A percentile compares a stretch with the other conserved stretches of the same genome.
Evolutionary conservation across 2,113 vertebrate genomes (phyloP).

Genomic region (Apodemus speciosus): DNA sequence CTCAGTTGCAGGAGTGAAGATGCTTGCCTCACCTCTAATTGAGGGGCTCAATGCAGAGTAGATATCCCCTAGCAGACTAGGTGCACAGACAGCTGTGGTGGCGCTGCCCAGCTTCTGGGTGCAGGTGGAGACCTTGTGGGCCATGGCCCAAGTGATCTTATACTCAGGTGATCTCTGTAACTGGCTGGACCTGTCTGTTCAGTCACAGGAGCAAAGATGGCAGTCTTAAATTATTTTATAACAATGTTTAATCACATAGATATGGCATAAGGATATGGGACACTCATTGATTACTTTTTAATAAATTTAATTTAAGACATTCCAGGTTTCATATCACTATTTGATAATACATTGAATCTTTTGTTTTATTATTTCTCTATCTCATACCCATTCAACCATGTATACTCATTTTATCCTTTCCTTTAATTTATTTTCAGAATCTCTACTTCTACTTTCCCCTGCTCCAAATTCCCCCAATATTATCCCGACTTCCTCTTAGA

Average conservation of each 20-base stretch:
- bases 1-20: too few relatives aligned
- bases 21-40: too few relatives aligned
- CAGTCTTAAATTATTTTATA: neutral
- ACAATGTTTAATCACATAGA: neutral
- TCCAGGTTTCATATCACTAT: neutral
- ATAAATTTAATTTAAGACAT: neutral
- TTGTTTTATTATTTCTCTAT: neutral
- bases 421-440: neutral
- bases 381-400: accelerated
- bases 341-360: neutral
- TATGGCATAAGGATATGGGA: neutral
- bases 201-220: too few relatives aligned
- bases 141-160: too few relatives aligned
- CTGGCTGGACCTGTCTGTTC: too few relatives aligned
- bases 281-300: constrained; percentile 8
- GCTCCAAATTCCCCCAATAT: neutral
- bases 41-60: too few relatives aligned
- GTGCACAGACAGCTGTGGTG: too few relatives aligned
- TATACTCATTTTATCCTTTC: neutral
- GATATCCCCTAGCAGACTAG: too few relatives aligned
- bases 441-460: neutral
- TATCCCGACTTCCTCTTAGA: neutral
- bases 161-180: too few relatives aligned
- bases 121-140: too few relatives aligned
- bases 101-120: too few relatives aligned